Evolutionary conservation across 2,888 invertebrate species (phyloP), one percentile per base, ranked within the genome.

Genomic region (Drosophila subquinaria): DNA sequence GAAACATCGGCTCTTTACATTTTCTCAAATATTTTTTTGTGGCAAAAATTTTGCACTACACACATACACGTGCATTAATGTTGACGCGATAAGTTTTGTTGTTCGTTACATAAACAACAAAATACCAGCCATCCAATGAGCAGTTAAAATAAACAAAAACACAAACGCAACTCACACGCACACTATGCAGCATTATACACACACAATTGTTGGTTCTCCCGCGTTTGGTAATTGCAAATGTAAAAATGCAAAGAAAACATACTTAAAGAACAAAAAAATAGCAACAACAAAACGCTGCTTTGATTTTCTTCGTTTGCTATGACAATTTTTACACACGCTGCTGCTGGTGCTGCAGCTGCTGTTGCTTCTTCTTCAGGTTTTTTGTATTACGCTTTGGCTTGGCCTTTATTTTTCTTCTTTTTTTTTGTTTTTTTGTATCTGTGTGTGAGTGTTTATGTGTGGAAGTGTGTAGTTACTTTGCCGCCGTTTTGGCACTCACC

Each of bases 401-500:
- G 67, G 64, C 73, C 68, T 69, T 82, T 75, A 81, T 81, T 66
- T 85, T 69, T 51, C 50, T 56, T 71, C 51, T 67, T 66, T 67
- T 23, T 23, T 23, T 23, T 4, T 23, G 3, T 63, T 69, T 68
- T 68, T 68, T 62, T 47, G 45, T 61, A 33, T 72, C 45, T 59
- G 38, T 53, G 40, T 52, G 45, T 33, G 60, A 57, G 57, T 63
- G 56, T 73, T 45, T 78, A 6, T 72, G 45, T 50, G 36, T 62
- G 47, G 33, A 52, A 6, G 38, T 38, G 38, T 80, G 73, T 81
- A 76, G 82, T 88, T 88, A 84, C 89, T 84, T 89, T 84, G 83
- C 89, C 83, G 83, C 83, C 83, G 83, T 84, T 84, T 84, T 84
- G 88, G 79, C 88, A 81, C 84, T 83, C 82, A 79, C 80, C 69